Conservation (phyloP, 2,888 invertebrate species). For the Xestobium rufovillosum region DNA sequence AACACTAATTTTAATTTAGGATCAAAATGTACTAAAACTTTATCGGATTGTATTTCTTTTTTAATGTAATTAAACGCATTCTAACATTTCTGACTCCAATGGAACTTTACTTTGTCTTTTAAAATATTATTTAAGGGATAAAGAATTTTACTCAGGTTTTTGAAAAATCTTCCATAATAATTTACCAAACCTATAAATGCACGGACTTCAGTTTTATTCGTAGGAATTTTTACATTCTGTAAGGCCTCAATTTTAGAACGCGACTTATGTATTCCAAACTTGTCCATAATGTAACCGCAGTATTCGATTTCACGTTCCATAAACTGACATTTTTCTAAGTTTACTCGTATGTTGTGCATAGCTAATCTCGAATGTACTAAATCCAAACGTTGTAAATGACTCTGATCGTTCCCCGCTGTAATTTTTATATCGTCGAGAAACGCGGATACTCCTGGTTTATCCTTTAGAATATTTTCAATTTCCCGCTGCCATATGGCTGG, state of each 20-base stretch:
- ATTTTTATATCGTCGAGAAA: constrained; percentile 30
- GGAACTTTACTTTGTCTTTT: not conserved
- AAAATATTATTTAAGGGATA: constrained; percentile 20
- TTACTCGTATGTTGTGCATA: not conserved
- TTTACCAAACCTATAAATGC: constrained; percentile 29
- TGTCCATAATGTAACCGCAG: not conserved
- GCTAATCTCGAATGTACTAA: not conserved
- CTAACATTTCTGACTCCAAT: constrained; percentile 14
- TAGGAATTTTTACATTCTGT: constrained; percentile 13
- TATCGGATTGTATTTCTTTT: constrained; percentile 18
- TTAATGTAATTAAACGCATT: constrained; percentile 23
- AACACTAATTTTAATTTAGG: not conserved
- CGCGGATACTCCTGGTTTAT: constrained; percentile 25
- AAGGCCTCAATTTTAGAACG: constrained; percentile 8
- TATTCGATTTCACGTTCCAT: not conserved
- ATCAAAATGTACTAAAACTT: constrained; percentile 17
- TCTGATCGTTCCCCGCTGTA: too few species aligned
- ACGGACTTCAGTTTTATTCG: constrained; percentile 26
- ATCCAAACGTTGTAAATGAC: not conserved
- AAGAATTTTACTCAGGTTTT: constrained; percentile 26
- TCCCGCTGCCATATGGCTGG: constrained; percentile 31
- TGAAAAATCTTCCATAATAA: constrained; percentile 31
- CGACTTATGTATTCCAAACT: not conserved
- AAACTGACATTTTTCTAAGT: not conserved
- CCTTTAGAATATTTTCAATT: constrained; percentile 26